phyloP scores from a whole-genome alignment of 2,797 vertebrate species.

The Notolepis coatsorum region DNA sequence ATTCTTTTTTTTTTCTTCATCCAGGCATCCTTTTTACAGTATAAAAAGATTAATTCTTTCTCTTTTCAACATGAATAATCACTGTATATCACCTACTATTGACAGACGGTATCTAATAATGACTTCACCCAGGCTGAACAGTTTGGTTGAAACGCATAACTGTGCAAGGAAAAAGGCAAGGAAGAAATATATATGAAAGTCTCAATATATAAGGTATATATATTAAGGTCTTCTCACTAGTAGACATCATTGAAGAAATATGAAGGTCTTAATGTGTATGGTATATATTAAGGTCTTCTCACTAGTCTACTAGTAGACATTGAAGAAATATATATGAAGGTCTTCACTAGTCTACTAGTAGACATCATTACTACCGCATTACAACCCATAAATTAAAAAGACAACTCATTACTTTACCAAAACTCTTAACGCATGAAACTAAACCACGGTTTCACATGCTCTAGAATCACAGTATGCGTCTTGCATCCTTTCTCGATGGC shows the following conservation, averaged over 20 bases:
- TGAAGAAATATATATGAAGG: too few species aligned
- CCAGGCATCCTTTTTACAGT: conserved; percentile 58
- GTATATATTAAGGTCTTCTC: conserved; percentile 73
- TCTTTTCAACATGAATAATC: conserved; percentile 55
- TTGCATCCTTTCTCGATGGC: background rate
- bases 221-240: conserved; percentile 69
- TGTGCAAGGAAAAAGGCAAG: conserved; percentile 24
- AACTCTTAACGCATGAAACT: conserved; percentile 49
- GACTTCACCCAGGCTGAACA: conserved; percentile 52
- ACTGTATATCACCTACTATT: conserved; percentile 42
- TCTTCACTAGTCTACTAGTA: conserved; percentile 11
- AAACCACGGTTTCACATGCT: conserved; percentile 53
- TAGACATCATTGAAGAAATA: too few species aligned
- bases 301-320: too few species aligned
- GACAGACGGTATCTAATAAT: conserved; percentile 48
- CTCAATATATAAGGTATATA: conserved; percentile 45
- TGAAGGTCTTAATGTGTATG: too few species aligned
- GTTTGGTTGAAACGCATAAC: conserved; percentile 56
- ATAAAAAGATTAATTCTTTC: conserved; percentile 38
- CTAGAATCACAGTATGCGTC: conserved; percentile 49
- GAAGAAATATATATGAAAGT: conserved; percentile 36
- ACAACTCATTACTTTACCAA: conserved; percentile 37
- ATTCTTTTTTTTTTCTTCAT: conserved; percentile 38
- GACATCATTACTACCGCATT: conserved; percentile 55
- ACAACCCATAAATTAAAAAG: conserved; percentile 65